A percentile compares a stretch with the other conserved stretches of the same genome.
phyloP scores from a whole-genome alignment of 1,140 invertebrate genomes.

The Drosophila ficusphila region DNA sequence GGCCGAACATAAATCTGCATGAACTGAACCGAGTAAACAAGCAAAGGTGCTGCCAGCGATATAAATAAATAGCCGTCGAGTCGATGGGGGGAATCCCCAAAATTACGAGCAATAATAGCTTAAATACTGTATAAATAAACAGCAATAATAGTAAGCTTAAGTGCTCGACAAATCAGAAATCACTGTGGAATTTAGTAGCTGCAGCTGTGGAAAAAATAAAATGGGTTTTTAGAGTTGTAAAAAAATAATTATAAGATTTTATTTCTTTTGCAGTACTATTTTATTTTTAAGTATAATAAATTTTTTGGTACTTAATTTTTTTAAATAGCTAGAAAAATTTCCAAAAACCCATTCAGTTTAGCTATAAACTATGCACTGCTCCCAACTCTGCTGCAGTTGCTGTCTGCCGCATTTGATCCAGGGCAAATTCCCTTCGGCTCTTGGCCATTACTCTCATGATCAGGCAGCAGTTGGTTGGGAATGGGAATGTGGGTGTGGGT shows the following conservation, averaged over 20 bases:
- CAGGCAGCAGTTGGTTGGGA: slow-evolving; percentile 5
- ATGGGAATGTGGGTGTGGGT: not conserved
- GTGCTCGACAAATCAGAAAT: not conserved
- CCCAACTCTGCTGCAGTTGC: slow-evolving; percentile 1
- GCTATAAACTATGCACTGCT: not conserved
- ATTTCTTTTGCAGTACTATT: no score
- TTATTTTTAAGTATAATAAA: no score
- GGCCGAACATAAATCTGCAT: slow-evolving; percentile 58
- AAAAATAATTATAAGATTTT: no score
- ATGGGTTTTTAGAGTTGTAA: no score
- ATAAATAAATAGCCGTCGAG: slow-evolving; percentile 44
- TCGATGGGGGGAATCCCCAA: slow-evolving; percentile 13
- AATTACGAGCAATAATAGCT: slow-evolving; percentile 21
- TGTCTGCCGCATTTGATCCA: slow-evolving; percentile 34
- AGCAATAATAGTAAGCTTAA: not conserved
- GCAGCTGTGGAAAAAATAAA: no score
- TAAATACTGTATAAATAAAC: slow-evolving; percentile 17
- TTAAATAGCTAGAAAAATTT: not conserved
- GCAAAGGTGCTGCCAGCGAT: slow-evolving; percentile 29
- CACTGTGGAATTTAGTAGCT: not conserved
- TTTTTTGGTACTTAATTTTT: no score
- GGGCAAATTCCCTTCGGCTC: slow-evolving; percentile 35
- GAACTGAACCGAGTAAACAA: slow-evolving; percentile 22
- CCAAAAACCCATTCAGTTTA: not conserved
- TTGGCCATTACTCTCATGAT: slow-evolving; percentile 39